Base-by-base conservation (phyloP, 2,888 invertebrate species). In the Eupithecia abbreviata region DNA sequence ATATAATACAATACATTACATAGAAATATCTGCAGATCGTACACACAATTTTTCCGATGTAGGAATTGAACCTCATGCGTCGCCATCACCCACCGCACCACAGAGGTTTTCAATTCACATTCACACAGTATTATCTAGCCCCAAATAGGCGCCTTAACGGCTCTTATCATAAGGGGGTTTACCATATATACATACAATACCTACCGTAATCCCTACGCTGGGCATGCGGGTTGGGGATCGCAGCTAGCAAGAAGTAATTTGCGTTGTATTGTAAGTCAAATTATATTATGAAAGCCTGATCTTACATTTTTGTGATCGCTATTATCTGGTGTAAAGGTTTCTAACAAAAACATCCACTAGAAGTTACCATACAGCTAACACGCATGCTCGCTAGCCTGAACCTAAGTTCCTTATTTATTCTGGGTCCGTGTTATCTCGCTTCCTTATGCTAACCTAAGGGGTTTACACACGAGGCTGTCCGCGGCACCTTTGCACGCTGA, bases 401-500 rank as follows among this genome's bases (percentile, higher is more conserved):
- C 66, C 13, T 42, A 66, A 66, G 66, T 66, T 66, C 10, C 30
- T 62, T 18, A 12, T 62, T 62, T 62, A 30, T 30, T 58, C 58
- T 62, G 30, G 3, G 30, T 30, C 1, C 62, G 2, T 30, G 62
- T 77, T 76, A 79, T 80, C 77, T 77, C n/a, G n/a, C 67, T 75
- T 79, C 72, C 69, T 73, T 79, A 73, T 80, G 77, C 79, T 67
- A 51, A 70, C 76, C 75, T 82, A 78, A 82, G 76, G 78, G 79
- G 78, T 65, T 72, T 72, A 77, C 74, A 77, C 77, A 78, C 79
- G 69, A 74, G 76, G 71, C 41, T 82, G 83, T 81, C 77, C 72
- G 86, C 86, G 87, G 84, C 84, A 81, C 83, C 87, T 88, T 86
- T 88, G 84, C 85, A 78, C 30, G 62, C 82, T 76, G 81, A 77